phyloP scores from a whole-genome alignment of 2,797 vertebrate genomes.

The Sebastes matsubarae region DNA sequence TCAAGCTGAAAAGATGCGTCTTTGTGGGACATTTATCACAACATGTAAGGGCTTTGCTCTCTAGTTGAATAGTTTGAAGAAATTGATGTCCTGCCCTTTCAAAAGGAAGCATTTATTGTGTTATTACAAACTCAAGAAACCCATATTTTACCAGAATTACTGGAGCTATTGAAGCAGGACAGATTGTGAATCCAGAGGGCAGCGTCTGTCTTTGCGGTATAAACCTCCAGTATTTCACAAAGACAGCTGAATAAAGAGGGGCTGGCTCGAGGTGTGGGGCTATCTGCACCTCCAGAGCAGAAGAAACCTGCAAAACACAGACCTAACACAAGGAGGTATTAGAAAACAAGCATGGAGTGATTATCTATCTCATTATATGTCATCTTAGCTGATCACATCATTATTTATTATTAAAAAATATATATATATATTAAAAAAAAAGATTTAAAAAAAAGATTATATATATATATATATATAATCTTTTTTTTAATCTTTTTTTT shows the following conservation, averaged over 20 bases:
- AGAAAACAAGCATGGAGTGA: neutral
- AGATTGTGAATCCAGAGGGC: slow-evolving; percentile 65
- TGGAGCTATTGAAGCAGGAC: slow-evolving; percentile 53
- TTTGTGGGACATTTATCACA: slow-evolving; percentile 36
- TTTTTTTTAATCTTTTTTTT: too few species aligned
- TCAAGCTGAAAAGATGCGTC: slow-evolving; percentile 22
- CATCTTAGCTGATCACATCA: neutral
- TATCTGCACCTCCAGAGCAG: slow-evolving; percentile 78
- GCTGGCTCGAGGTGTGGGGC: slow-evolving; percentile 75
- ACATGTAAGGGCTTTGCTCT: neutral
- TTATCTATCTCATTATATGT: neutral
- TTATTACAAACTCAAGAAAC: slow-evolving; percentile 24
- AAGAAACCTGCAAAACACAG: slow-evolving; percentile 86
- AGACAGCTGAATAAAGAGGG: slow-evolving; percentile 77
- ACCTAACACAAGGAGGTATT: slow-evolving; percentile 61
- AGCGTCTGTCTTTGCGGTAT: slow-evolving; percentile 33
- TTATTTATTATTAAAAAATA: neutral
- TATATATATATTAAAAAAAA: too few species aligned
- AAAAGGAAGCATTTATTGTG: slow-evolving; percentile 18
- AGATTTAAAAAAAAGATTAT: too few species aligned
- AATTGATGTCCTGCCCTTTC: slow-evolving; percentile 29
- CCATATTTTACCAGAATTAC: slow-evolving; percentile 51
- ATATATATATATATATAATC: too few species aligned
- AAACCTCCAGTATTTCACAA: slow-evolving; percentile 65
- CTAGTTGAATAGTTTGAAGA: slow-evolving; percentile 21